Evolutionary conservation across 2,797 vertebrate genomes (phyloP).

Genomic region (Chloroceryle amazona): DNA sequence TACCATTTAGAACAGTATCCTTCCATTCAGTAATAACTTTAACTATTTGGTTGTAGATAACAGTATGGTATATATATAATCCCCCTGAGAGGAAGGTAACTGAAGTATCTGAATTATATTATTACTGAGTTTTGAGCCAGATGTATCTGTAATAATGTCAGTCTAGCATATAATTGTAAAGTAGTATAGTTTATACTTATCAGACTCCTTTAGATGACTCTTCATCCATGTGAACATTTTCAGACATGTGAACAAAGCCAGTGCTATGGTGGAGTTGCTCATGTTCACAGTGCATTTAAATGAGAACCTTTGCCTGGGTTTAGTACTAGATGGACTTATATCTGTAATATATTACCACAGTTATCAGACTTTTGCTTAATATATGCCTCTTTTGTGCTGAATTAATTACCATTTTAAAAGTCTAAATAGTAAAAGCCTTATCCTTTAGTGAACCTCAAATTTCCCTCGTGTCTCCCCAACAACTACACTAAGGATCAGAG

Average conservation of each 20-base stretch:
- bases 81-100: not conserved
- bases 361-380: not conserved
- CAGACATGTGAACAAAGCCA: not conserved
- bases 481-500: not conserved
- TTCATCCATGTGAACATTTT: not conserved
- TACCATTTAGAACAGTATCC: not conserved
- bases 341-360: not conserved
- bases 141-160: not conserved
- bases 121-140: not conserved
- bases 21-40: not conserved
- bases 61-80: not conserved
- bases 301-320: not conserved
- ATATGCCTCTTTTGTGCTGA: not conserved
- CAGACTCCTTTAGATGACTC: not conserved
- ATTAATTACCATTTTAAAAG: not conserved
- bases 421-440: not conserved
- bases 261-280: not conserved
- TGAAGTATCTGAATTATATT: not conserved
- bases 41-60: not conserved
- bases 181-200: not conserved
- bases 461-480: not conserved
- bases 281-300: not conserved
- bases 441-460: not conserved
- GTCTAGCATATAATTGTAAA: not conserved
- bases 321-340: not conserved